These are phyloP conservation scores for Onthophagus taurus DNA, from an alignment of 1,140 invertebrate species.

Conservation along the genomic window DNA sequence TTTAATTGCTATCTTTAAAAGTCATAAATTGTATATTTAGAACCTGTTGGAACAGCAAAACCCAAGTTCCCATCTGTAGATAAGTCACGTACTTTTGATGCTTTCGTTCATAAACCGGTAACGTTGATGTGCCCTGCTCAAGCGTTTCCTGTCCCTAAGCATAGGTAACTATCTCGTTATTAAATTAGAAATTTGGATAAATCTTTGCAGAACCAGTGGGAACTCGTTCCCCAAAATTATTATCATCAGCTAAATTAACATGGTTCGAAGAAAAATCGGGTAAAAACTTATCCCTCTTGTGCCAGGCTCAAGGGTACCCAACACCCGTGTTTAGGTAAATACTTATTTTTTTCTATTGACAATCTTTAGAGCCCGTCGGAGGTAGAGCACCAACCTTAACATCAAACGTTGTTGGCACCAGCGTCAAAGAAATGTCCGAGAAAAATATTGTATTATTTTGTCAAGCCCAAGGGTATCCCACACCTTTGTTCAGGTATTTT, in stretches of 20 bases:
- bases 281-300: slow-evolving; percentile 47
- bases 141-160: not conserved
- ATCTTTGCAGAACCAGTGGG: slow-evolving; percentile 50
- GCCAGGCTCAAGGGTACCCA: slow-evolving; percentile 57
- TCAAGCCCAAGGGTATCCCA: slow-evolving; percentile 47
- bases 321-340: slow-evolving; percentile 54
- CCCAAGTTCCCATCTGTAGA: slow-evolving; percentile 43
- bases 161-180: slow-evolving; percentile 17
- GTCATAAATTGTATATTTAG: too few species aligned
- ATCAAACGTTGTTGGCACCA: slow-evolving; percentile 48
- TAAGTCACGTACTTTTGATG: slow-evolving; percentile 35
- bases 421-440: slow-evolving; percentile 42
- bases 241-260: slow-evolving; percentile 44
- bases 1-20: too few species aligned
- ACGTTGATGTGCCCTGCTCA: slow-evolving; percentile 43
- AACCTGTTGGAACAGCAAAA: slow-evolving; percentile 48
- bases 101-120: slow-evolving; percentile 18
- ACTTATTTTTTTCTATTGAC: not conserved
- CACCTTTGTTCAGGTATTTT: slow-evolving; percentile 4
- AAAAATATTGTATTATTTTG: slow-evolving; percentile 51
- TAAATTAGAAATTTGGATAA: slow-evolving; percentile 38
- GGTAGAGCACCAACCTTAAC: slow-evolving; percentile 57
- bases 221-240: slow-evolving; percentile 43
- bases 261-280: slow-evolving; percentile 39
- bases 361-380: slow-evolving; percentile 58